phyloP scores from a whole-genome alignment of 1,140 invertebrate species.

The Drosophila repletoides region DNA sequence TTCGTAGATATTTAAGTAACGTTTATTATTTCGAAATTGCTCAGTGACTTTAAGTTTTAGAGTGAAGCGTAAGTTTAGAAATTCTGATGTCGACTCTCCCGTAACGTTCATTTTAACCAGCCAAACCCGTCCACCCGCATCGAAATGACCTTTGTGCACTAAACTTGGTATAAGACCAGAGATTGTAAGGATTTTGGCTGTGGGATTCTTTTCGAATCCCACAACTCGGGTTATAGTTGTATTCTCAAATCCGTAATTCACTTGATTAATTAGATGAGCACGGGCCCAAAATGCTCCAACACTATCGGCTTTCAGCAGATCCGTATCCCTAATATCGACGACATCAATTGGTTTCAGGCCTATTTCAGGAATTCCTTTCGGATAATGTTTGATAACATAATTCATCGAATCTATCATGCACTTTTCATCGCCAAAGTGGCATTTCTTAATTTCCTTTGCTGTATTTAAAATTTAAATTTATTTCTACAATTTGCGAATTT shows the following conservation, averaged over 20 bases:
- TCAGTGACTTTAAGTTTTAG: constrained; percentile 47
- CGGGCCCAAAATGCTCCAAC: constrained; percentile 19
- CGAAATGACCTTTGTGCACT: constrained; percentile 43
- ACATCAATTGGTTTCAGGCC: constrained; percentile 55
- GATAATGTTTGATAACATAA: constrained; percentile 34
- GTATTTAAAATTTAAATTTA: neutral
- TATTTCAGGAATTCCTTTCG: constrained; percentile 45
- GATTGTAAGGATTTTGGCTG: constrained; percentile 36
- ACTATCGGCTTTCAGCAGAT: constrained; percentile 21
- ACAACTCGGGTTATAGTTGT: constrained; percentile 49
- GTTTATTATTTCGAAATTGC: constrained; percentile 54
- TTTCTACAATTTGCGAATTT: too few species aligned
- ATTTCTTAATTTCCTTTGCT: constrained; percentile 47
- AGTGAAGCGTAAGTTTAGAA: constrained; percentile 49
- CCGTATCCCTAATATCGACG: constrained; percentile 44
- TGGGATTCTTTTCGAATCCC: constrained; percentile 48
- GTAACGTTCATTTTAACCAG: constrained; percentile 25
- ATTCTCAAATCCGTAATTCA: constrained; percentile 62
- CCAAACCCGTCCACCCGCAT: constrained; percentile 24
- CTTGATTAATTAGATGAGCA: constrained; percentile 38
- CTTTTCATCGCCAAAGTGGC: constrained; percentile 37
- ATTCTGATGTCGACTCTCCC: constrained; percentile 48
- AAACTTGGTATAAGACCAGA: constrained; percentile 53
- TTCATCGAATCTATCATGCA: constrained; percentile 53
- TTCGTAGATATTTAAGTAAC: constrained; percentile 53